Base-by-base conservation (phyloP, 2,113 vertebrate genomes). In the Cebus imitator region DNA sequence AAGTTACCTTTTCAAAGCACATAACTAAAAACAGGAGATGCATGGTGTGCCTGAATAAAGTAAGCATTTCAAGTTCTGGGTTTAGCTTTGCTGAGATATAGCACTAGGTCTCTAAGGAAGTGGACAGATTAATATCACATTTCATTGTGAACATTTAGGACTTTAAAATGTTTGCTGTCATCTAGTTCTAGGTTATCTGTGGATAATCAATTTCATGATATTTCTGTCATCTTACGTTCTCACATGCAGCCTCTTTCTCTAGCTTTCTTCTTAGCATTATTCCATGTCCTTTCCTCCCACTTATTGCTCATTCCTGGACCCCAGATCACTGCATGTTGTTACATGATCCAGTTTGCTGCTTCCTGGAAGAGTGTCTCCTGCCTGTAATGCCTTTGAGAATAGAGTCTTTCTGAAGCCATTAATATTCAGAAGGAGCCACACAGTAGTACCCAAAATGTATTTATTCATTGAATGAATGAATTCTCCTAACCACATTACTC, bases 391-490 rank as follows among this genome's bases (percentile, higher is more conserved):
- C 40, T 58, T 81, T 57, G 8, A 61, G 55, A 25, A 68, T 6
- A 82, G 45, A 83, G 40, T 87, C 90, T 23, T 94, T 84, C 48
- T 32, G 30, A 57, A 66, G 30, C 78, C 45, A 35, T 61, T 78
- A 16, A 68, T 70, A 40, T 57, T 86, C 64, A 72, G 73, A 93
- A 87, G 76, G 90, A 70, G n/a, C 20, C 55, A 87, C n/a, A 48
- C 9, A 37, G n/a, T 30, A 76, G 5, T 45, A 55, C 12, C 90
- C 55, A 75, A 66, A 78, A 78, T 45, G 8, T 32, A 70, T 80
- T 91, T 55, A 32, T 64, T 66, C 66, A 91, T 23, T 94, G 57
- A 94, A 85, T 94, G 86, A 96, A 89, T 83, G 55, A 89, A 75
- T 89, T 95, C 52, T 73, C 68, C 87, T 81, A 48, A 40, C 52